Evolutionary conservation across 2,113 vertebrate genomes (phyloP), one percentile per base, ranked within the genome.

Genomic region (Dicentrarchus labrax): DNA sequence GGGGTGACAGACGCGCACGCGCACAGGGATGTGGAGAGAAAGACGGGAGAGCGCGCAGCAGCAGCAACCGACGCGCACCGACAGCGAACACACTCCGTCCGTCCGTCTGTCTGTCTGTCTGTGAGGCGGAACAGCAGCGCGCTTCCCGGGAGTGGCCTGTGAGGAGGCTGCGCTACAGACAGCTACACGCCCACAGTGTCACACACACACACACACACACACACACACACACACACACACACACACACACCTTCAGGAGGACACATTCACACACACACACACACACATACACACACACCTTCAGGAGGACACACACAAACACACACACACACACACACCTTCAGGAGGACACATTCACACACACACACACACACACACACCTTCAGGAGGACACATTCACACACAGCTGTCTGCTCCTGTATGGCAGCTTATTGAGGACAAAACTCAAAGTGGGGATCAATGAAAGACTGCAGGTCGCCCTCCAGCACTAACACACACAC

Each of bases 111-210:
- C 50, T 10, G 87, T 78, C 70, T 15, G 82, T 82, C 67, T 45
- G 75, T 43, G 72, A 11, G 68, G 76, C 53, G 81, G 76, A 86
- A 43, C 94, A 81, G 90, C 78, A 78, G 89, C 80, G 75, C 93
- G 93, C 96, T 95, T 92, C 74, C 95, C 91, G 94, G 96, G 95
- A 92, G 95, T 93, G 92, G 93, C 90, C 92, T 92, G 87, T 13
- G 65, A 87, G 80, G 19, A 74, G 70, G 88, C 88, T 89, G 91
- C 78, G 83, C 85, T 82, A 53, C 77, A 73, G 61, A 77, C 86
- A 59, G 91, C 30, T 30, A 84, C 66, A 83, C 92, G 88, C 89
- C 89, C 88, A 82, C 84, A 71, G 30, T 41, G 38, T 16, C 72
- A 54, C 76, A 16, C 70, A 10, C 64, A 56, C 62, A 19, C 69